A percentile compares a stretch with the other conserved stretches of the same genome.
phyloP scores from a whole-genome alignment of 37 sponge, comb jelly and placozoan genomes.

The Halichondria panicea region DNA sequence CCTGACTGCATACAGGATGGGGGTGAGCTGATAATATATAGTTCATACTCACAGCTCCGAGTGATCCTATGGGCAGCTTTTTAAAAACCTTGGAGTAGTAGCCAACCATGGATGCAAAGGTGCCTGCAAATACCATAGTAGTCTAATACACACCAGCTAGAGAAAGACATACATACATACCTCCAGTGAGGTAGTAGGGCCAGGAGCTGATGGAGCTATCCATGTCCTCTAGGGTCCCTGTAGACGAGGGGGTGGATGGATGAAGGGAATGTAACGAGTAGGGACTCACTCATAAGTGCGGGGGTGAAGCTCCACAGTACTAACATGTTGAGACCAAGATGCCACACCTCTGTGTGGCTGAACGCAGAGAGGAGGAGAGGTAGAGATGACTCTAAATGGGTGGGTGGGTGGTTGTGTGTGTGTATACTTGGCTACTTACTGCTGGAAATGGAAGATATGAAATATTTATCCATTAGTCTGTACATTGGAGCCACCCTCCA shows the following conservation, averaged over 20 bases:
- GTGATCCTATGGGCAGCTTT: constrained; percentile 2
- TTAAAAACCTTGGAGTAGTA: constrained; percentile 15
- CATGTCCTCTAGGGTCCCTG: neutral
- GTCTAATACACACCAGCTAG: neutral
- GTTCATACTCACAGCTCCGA: constrained; percentile 43
- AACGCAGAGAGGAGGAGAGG: constrained; percentile 53
- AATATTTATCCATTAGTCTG: constrained; percentile 29
- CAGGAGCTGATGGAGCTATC: neutral
- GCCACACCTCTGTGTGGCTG: constrained; percentile 69
- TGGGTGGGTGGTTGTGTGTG: neutral
- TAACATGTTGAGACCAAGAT: constrained; percentile 69
- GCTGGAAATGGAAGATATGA: constrained; percentile 9
- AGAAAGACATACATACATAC: neutral
- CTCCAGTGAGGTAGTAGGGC: constrained; percentile 37
- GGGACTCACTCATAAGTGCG: constrained; percentile 18
- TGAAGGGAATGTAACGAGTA: neutral
- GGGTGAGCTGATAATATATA: neutral
- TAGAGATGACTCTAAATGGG: neutral
- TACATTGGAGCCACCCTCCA: constrained; percentile 43
- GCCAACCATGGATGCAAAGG: constrained; percentile 26
- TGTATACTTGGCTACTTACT: neutral
- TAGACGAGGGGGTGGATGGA: neutral
- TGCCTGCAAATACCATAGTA: neutral
- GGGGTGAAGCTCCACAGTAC: constrained; percentile 70
- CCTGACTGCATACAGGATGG: constrained; percentile 44